Conservation (phyloP, 2,888 invertebrate genomes). For the Drosophila multiciliata region DNA sequence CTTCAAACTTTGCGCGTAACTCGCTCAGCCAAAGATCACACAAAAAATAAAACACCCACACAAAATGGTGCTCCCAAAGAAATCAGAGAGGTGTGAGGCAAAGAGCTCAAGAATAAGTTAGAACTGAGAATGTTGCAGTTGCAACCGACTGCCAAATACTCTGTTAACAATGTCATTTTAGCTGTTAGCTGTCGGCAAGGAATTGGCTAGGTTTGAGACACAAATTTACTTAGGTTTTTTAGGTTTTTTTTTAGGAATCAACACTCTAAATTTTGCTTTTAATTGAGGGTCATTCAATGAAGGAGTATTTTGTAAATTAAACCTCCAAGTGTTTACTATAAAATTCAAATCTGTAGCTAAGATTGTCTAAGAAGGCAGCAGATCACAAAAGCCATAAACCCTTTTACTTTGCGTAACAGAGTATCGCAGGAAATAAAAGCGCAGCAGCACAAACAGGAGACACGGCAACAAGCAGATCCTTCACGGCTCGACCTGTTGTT, state of each 20-base stretch:
- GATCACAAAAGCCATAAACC: neutral
- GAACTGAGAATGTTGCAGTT: neutral
- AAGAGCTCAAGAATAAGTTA: neutral
- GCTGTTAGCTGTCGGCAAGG: neutral
- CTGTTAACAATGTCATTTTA: neutral
- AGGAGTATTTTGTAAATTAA: too few relatives aligned
- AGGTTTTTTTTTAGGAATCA: too few relatives aligned
- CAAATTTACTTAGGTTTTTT: neutral
- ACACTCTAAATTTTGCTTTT: too few relatives aligned
- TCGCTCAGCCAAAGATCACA: conserved; percentile 61
- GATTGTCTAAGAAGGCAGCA: too few relatives aligned
- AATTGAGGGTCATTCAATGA: too few relatives aligned
- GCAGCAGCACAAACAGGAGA: conserved; percentile 27
- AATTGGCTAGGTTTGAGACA: neutral
- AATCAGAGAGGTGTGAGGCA: conserved; percentile 51
- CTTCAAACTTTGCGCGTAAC: conserved; percentile 74
- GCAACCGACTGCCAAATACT: neutral
- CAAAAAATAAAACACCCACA: neutral
- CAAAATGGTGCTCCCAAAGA: conserved; percentile 30
- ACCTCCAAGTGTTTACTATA: too few relatives aligned
- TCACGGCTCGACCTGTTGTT: conserved; percentile 55
- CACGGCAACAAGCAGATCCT: conserved; percentile 29
- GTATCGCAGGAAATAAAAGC: conserved; percentile 23
- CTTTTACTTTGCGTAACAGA: conserved; percentile 2
- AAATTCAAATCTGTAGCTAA: neutral